Conservation (phyloP, 2,888 invertebrate species). For the Drosophila quinaria region DNA sequence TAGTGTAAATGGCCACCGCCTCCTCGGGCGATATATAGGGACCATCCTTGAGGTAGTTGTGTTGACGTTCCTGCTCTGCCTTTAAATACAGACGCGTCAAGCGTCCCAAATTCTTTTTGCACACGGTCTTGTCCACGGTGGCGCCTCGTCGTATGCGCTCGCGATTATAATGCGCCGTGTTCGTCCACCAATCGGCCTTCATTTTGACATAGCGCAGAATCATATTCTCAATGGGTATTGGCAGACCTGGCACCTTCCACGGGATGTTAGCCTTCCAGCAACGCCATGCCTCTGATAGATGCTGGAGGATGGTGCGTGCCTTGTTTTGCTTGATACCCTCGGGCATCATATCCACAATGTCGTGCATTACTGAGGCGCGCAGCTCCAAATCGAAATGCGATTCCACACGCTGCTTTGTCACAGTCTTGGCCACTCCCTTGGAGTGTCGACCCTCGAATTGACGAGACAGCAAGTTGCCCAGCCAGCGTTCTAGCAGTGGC, state of each 20-base stretch:
- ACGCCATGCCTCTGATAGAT: conserved; percentile 99
- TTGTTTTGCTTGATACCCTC: conserved; percentile 99
- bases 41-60: conserved; percentile 99
- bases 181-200: conserved; percentile 99
- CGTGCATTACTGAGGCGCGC: conserved; percentile 98
- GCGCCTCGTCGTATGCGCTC: conserved; percentile 99
- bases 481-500: conserved; percentile 98
- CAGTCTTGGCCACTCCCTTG: conserved; percentile 99
- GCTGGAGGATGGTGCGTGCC: conserved; percentile 99
- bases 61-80: conserved; percentile 99
- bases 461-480: conserved; percentile 98
- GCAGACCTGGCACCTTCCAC: conserved; percentile 99
- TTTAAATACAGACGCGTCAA: conserved; percentile 98
- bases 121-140: conserved; percentile 99
- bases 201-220: conserved; percentile 99
- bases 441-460: conserved; percentile 99
- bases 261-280: conserved; percentile 99
- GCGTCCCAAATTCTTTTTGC: conserved; percentile 99
- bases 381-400: conserved; percentile 99
- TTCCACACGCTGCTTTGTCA: conserved; percentile 99
- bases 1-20: conserved; percentile 99
- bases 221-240: conserved; percentile 99
- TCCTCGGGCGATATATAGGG: conserved; percentile 99
- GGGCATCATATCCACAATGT: conserved; percentile 99
- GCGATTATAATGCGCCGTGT: conserved; percentile 99